Evolutionary conservation across 2,888 invertebrate genomes (phyloP).

Genomic region (Dyspetes luteomarginatus): DNA sequence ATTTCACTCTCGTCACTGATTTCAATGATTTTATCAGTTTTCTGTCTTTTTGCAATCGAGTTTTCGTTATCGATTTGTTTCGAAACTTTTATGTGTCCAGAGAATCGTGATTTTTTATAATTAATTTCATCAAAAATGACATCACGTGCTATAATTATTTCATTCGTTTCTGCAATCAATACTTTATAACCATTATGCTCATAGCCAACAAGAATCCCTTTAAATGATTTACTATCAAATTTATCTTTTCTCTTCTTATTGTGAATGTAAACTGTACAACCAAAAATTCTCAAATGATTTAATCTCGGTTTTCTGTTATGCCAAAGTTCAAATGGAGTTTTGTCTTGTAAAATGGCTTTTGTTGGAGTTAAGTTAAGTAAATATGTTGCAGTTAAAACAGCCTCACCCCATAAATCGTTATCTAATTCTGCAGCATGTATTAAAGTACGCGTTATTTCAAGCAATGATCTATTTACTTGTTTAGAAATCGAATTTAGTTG

Average conservation of each 20-base stretch:
- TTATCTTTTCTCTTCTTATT: slow-evolving; percentile 74
- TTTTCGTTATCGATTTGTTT: background rate
- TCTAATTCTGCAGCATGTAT: slow-evolving; percentile 33
- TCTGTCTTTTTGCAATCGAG: background rate
- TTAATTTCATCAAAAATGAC: slow-evolving; percentile 76
- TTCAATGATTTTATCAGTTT: too few species aligned
- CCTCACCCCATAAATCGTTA: slow-evolving; percentile 50
- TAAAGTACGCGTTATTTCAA: slow-evolving; percentile 53
- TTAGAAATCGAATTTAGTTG: slow-evolving; percentile 72
- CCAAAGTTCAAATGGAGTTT: slow-evolving; percentile 80
- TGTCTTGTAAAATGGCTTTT: slow-evolving; percentile 58
- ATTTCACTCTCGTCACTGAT: too few species aligned
- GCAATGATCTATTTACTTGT: slow-evolving; percentile 74
- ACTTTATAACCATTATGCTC: slow-evolving; percentile 79
- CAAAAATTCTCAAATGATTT: slow-evolving; percentile 74
- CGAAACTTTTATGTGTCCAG: too few species aligned
- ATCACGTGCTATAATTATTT: slow-evolving; percentile 74
- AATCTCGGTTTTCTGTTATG: slow-evolving; percentile 75
- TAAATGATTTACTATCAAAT: slow-evolving; percentile 77
- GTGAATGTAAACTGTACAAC: slow-evolving; percentile 75
- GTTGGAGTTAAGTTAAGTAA: slow-evolving; percentile 41
- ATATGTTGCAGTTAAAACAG: slow-evolving; percentile 31
- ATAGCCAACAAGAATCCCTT: slow-evolving; percentile 77
- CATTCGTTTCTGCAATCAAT: slow-evolving; percentile 72
- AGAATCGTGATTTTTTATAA: slow-evolving; percentile 63